Evolutionary conservation across 1,140 invertebrate genomes (phyloP).

Genomic region (Dendroctonus valens): DNA sequence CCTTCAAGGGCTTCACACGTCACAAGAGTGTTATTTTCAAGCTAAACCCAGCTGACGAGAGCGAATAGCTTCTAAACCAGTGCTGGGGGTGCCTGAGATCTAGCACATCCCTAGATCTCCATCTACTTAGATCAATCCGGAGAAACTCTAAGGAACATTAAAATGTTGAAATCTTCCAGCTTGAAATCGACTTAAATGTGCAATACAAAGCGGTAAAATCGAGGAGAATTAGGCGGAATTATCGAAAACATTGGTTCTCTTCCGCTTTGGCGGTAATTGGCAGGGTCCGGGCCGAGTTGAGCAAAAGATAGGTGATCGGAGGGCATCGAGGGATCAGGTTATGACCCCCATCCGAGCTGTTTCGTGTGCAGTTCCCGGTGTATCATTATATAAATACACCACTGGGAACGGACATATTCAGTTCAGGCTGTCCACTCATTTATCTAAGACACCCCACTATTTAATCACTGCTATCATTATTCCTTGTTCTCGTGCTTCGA

Average conservation of each 20-base stretch:
- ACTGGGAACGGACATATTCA: constrained; percentile 45
- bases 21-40: too few species aligned
- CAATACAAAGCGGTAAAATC: background rate
- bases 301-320: constrained; percentile 25
- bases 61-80: too few species aligned
- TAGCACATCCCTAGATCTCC: too few species aligned
- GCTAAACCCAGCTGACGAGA: too few species aligned
- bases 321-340: constrained; percentile 46
- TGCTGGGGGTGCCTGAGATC: too few species aligned
- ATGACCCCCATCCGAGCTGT: constrained; percentile 44
- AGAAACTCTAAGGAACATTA: too few species aligned
- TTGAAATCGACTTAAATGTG: too few species aligned
- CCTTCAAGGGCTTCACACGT: too few species aligned
- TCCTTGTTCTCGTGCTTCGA: constrained; percentile 37
- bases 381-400: constrained; percentile 51
- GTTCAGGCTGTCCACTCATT: constrained; percentile 48
- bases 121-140: too few species aligned
- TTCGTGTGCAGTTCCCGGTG: constrained; percentile 46
- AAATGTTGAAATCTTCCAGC: too few species aligned
- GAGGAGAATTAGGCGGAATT: constrained; percentile 17
- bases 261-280: constrained; percentile 18
- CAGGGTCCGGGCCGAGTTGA: constrained; percentile 26
- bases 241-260: constrained; percentile 4
- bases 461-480: constrained; percentile 49
- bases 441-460: constrained; percentile 47